phyloP scores from a whole-genome alignment of 2,797 vertebrate species.

The Myotis planiceps region DNA sequence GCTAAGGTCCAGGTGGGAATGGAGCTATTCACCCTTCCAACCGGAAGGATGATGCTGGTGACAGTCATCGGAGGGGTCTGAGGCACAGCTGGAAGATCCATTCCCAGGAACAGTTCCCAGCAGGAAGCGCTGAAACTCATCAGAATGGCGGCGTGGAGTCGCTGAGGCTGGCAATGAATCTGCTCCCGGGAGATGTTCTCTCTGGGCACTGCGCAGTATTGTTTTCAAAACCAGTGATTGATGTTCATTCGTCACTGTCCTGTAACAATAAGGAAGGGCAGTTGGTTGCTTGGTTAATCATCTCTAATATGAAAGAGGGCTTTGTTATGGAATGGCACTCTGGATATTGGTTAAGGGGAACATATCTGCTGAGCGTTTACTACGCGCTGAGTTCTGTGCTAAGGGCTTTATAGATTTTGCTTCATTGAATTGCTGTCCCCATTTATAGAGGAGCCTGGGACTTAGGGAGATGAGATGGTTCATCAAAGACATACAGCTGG shows the following conservation, averaged over 20 bases:
- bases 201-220: not conserved
- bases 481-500: accelerated
- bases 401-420: not conserved
- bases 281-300: not conserved
- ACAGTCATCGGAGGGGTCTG: not conserved
- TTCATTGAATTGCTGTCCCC: not conserved
- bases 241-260: not conserved
- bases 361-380: not conserved
- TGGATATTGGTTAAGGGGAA: not conserved
- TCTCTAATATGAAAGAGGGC: not conserved
- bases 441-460: accelerated
- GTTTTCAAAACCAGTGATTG: not conserved
- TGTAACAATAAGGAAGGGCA: not conserved
- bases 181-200: accelerated
- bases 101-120: not conserved
- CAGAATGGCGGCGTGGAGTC: not conserved
- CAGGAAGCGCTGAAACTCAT: not conserved
- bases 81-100: not conserved
- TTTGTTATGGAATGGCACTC: not conserved
- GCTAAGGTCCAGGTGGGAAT: not conserved
- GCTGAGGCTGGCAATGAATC: not conserved
- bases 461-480: not conserved
- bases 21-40: not conserved
- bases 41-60: accelerated
- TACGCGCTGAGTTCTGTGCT: not conserved